Evolutionary conservation across 1,140 invertebrate species (phyloP), one percentile per base, ranked within the genome.

Genomic region (Bombus vancouverensis): DNA sequence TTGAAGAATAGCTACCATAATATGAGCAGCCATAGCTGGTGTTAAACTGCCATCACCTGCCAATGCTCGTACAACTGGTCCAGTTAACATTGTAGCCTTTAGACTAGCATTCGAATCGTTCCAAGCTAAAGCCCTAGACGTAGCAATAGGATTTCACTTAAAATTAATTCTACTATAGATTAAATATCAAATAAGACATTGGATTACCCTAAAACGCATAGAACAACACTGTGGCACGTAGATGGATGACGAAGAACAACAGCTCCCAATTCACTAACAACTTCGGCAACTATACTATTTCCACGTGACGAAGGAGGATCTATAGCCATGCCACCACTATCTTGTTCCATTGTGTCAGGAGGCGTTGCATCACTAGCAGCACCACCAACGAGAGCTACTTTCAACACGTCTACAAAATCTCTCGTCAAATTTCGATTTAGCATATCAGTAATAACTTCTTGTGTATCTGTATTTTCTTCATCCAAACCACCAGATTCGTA

Each of bases 371-470:
- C 94, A 42, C 92, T 94, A 12, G 95, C 92, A 1, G 94, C 95
- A 47, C 96, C 96, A 59, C 96, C 96, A 57, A 96, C 95, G 0
- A 97, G 92, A 12, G 95, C 95, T 25, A 97, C 96, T 95, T 97
- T 98, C 0, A 99, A 92, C 2, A 98, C 96, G 87, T 98, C 98
- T 12, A 99, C 93, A 92, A 98, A 98, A 94, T 99, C 98, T 85
- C 98, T 96, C 0, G 98, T 98, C n/a, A 98, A 93, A 81, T 98
- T 97, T 71, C 98, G 95, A 81, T 98, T 98, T 8, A 99, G 95
- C 95, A 98, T 98, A 92, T 99, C 98, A 91, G 98, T 98, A 0
- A 99, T 95, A 3, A 99, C 97, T 95, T 99, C 98, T 93, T 98
- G 97, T 25, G 97, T 97, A 91, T 98, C 98, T 25, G 96, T 97